Base-by-base conservation (phyloP, 2,113 vertebrate genomes). In the Hymenochirus boettgeri region DNA sequence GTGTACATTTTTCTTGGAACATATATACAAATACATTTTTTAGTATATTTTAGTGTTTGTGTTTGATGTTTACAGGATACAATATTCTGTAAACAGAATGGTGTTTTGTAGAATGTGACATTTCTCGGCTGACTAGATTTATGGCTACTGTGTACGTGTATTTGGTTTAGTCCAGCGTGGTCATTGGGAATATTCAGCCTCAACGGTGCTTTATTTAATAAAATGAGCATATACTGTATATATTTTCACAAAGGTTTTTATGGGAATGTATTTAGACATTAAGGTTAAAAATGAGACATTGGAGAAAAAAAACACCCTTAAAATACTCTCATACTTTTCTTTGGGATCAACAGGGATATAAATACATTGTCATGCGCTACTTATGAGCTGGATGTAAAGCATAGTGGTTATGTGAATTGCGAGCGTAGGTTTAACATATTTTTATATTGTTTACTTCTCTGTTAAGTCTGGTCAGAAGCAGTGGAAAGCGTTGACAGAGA, bases 381-480 rank as follows among this genome's bases (percentile, higher is more conserved):
- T 50, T 65, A 67, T 59, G 56, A 59, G 47, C 23, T 45, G 19
- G 9, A 60, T 69, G 31, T 42, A 59, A 21, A 51, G 52, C 53
- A 59, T 52, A 60, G 47, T 53, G 18, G 19, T 31, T 59, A 25
- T 42, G 47, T 69, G 65, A 60, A 69, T 69, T 69, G 65, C 53
- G 46, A 24, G 51, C 22, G 26, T 57, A 60, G 31, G 25, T 69
- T 69, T 69, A 69, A 51, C 65, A 69, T 69, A 52, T 60, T 69
- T 69, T 59, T 69, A 47, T 69, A 51, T 52, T 60, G 65, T 57
- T 69, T 69, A 57, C 57, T 69, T 48, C 65, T 60, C 45, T 59
- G 56, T 50, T 42, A 60, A 69, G 56, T 53, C 65, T 69, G 57
- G 33, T 53, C 37, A 58, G 46, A 31, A 52, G 45, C 47, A 50